Base-by-base conservation (phyloP, 2,797 vertebrate species). In the Sarcoramphus papa region DNA sequence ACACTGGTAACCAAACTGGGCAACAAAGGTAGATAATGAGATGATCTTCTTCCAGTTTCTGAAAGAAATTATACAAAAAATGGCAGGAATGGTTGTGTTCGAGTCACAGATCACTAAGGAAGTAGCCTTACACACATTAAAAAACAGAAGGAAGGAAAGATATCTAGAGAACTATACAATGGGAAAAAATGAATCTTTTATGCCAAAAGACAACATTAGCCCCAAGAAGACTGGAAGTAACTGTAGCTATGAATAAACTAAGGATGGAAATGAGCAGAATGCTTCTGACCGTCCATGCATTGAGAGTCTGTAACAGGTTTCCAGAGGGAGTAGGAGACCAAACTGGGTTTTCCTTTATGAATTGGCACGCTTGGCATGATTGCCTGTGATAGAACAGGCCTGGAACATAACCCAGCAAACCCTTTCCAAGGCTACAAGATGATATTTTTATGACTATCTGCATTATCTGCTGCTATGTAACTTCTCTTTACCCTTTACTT, bases 351-450 rank as follows among this genome's bases (percentile, higher is more conserved):
- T 83, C 18, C 31, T 10, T 60, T 53, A 33, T 4, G 30, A 64
- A 7, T 5, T 41, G 5, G 4, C 12, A 25, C 0, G 2, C 43
- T 79, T 47, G 56, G 2, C 17, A 24, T 6, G 23, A 41, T 19
- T 50, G 22, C 40, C 62, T 77, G 28, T 35, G 53, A 78, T 17
- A 72, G 30, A 77, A 14, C 31, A 75, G 59, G 16, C n/a, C 65
- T 81, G 37, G 25, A 83, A 67, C 6, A 28, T 7, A 72, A 73
- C 17, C 17, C n/a, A 53, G 5, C 5, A 84, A 72, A 50, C 2
- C 3, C 7, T 47, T 73, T 47, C 47, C 27, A n/a, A 31, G 43
- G 53, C 31, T n/a, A 60, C 24, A 23, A 24, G 19, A 35, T 50
- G 14, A 45, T 40, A 17, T 62, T 86, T 87, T 57, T 65, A 47